Conservation (phyloP, 2,797 vertebrate genomes). For the Poeciliopsis turneri region DNA sequence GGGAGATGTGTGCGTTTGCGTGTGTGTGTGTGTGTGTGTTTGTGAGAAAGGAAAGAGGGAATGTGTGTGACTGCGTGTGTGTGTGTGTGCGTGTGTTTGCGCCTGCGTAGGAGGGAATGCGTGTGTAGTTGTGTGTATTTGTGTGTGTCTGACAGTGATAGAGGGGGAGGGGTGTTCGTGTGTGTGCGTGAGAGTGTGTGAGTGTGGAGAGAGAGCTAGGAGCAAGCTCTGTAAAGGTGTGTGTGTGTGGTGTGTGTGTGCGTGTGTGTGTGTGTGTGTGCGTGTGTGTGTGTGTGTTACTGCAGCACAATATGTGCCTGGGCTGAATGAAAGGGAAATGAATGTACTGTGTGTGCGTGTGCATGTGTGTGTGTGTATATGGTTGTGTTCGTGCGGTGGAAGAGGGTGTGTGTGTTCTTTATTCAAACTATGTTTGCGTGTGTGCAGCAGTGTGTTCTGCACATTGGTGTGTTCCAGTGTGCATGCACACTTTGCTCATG, state of each 20-base stretch:
- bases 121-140: slow-evolving; percentile 44
- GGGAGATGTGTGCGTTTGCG: slow-evolving; percentile 30
- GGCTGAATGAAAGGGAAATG: slow-evolving; percentile 79
- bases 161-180: slow-evolving; percentile 37
- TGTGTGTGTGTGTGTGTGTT: neutral
- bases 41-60: neutral
- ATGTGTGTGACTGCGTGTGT: slow-evolving; percentile 40
- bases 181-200: slow-evolving; percentile 39
- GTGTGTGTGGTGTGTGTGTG: slow-evolving; percentile 34
- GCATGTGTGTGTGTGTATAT: slow-evolving; percentile 39
- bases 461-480: slow-evolving; percentile 55
- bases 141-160: slow-evolving; percentile 46
- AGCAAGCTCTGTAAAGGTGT: slow-evolving; percentile 42
- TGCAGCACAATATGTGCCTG: slow-evolving; percentile 79
- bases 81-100: slow-evolving; percentile 44
- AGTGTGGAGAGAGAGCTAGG: slow-evolving; percentile 40
- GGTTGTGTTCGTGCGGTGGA: slow-evolving; percentile 44
- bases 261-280: slow-evolving; percentile 38
- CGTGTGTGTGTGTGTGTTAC: slow-evolving; percentile 61
- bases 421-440: slow-evolving; percentile 47
- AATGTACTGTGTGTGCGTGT: slow-evolving; percentile 57
- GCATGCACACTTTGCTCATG: slow-evolving; percentile 50
- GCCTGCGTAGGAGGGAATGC: slow-evolving; percentile 63
- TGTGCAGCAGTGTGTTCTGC: slow-evolving; percentile 45
- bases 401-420: slow-evolving; percentile 64